Conservation (phyloP, 2,797 vertebrate species). For the Scleropages formosus region DNA sequence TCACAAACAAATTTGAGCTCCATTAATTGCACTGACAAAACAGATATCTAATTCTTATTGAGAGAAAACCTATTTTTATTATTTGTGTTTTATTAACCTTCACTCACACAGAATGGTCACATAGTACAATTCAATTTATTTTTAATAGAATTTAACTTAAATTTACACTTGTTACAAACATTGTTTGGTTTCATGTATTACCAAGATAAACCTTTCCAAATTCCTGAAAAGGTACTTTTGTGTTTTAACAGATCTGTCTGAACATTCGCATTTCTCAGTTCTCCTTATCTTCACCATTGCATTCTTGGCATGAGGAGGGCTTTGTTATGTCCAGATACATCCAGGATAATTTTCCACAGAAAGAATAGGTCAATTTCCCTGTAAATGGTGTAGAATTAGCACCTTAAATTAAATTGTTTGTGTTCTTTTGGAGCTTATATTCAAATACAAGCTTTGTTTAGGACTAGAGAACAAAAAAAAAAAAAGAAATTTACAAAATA, state of each 20-base stretch:
- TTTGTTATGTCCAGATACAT: slow-evolving; percentile 40
- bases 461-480: slow-evolving; percentile 58
- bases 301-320: slow-evolving; percentile 33
- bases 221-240: slow-evolving; percentile 24
- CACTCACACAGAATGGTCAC: background rate
- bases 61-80: background rate
- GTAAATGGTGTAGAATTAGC: slow-evolving; percentile 46
- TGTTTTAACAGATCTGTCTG: slow-evolving; percentile 24
- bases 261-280: slow-evolving; percentile 32
- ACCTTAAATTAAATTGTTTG: slow-evolving; percentile 53
- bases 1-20: too few species aligned
- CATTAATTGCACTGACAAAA: too few species aligned
- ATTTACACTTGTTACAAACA: too few species aligned
- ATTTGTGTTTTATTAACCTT: background rate
- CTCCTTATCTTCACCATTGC: slow-evolving; percentile 41
- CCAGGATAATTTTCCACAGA: slow-evolving; percentile 50
- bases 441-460: slow-evolving; percentile 67
- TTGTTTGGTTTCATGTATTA: too few species aligned
- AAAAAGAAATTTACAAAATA: slow-evolving; percentile 53
- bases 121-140: too few species aligned
- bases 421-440: slow-evolving; percentile 68
- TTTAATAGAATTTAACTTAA: too few species aligned
- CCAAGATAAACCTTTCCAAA: background rate
- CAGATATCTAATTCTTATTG: too few species aligned
- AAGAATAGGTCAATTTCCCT: slow-evolving; percentile 51